A percentile compares a stretch with the other conserved stretches of the same genome.
These are phyloP conservation scores for Drosophila lacicola DNA, from an alignment of 2,888 invertebrate species.

Conservation along the genomic window DNA sequence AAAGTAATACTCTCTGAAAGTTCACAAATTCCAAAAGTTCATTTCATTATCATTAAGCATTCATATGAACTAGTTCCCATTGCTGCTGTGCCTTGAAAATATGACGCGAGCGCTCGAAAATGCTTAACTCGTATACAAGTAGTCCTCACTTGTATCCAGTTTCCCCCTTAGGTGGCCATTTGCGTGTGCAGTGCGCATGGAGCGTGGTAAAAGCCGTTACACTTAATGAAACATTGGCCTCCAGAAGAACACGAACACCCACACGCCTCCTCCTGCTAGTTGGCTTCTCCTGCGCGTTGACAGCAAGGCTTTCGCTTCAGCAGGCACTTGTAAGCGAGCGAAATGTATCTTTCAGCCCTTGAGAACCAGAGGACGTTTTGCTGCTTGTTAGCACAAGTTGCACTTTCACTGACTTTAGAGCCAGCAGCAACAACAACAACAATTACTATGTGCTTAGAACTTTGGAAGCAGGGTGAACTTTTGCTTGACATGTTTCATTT, in stretches of 20 bases:
- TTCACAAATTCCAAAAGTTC: no score
- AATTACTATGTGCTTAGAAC: constrained; percentile 8
- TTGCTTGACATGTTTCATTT: constrained; percentile 11
- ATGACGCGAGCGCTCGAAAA: neutral
- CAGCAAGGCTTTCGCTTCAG: constrained; percentile 53
- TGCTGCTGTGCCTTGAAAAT: constrained; percentile 10
- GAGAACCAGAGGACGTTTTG: constrained; percentile 47
- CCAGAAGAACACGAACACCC: constrained; percentile 38
- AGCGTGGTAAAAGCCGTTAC: constrained; percentile 56
- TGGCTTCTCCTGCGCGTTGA: constrained; percentile 2
- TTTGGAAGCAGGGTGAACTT: constrained; percentile 10
- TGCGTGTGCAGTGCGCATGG: constrained; percentile 38
- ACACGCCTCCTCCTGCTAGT: neutral
- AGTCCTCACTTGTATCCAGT: constrained; percentile 22
- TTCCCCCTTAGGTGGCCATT: constrained; percentile 32
- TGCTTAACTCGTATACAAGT: constrained; percentile 26
- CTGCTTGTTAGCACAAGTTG: constrained; percentile 61
- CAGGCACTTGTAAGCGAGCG: constrained; percentile 49
- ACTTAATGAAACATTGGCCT: constrained; percentile 75
- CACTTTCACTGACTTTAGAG: constrained; percentile 58
- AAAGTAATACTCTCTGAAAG: no score
- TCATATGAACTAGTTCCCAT: constrained; percentile 19
- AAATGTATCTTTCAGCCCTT: constrained; percentile 61
- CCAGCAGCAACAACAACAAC: constrained; percentile 17
- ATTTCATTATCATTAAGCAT: neutral